Conservation (phyloP, 2,113 vertebrate species). For the Arizona elegans region DNA sequence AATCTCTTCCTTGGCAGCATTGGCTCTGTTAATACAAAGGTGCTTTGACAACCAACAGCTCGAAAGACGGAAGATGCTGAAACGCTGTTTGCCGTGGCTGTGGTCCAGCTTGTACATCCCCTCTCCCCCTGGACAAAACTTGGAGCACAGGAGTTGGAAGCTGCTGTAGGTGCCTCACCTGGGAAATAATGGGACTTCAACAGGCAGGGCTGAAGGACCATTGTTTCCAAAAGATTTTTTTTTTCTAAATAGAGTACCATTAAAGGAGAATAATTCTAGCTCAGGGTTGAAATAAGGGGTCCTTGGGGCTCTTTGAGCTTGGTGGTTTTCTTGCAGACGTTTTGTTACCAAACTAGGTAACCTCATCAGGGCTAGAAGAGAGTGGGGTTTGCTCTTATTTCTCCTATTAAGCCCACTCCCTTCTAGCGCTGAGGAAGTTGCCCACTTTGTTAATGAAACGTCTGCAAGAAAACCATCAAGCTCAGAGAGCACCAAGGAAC, state of each 20-base stretch:
- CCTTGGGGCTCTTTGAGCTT: no score
- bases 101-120: neutral
- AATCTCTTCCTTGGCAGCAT: neutral
- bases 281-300: neutral
- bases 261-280: neutral
- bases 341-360: neutral
- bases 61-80: neutral
- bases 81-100: neutral
- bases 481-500: no score
- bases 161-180: neutral
- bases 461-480: no score
- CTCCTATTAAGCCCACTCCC: no score
- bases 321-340: neutral
- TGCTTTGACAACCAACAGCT: neutral
- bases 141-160: neutral
- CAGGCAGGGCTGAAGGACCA: neutral
- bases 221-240: neutral
- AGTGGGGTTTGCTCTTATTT: neutral
- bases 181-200: neutral
- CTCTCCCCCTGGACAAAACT: neutral
- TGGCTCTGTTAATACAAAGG: neutral
- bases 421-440: neutral
- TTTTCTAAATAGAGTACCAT: neutral
- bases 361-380: neutral
- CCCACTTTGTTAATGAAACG: neutral